Conservation (phyloP, 2,113 vertebrate species). For the Arvicanthis niloticus region DNA sequence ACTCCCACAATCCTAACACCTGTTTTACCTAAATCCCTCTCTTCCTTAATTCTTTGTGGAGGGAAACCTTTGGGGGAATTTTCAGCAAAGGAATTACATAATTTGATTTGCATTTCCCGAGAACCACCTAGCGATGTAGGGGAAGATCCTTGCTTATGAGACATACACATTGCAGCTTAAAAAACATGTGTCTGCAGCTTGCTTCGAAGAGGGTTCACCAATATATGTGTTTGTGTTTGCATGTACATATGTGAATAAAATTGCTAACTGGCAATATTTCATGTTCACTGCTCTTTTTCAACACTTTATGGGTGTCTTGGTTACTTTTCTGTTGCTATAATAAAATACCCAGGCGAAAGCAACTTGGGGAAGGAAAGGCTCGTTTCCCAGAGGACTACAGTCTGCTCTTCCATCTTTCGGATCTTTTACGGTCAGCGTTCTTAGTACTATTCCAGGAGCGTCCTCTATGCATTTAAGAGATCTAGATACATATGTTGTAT, state of each 20-base stretch:
- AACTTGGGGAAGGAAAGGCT: neutral
- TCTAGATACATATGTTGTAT: neutral
- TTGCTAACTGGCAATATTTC: neutral
- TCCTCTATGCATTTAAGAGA: neutral
- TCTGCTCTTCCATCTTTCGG: neutral
- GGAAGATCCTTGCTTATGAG: neutral
- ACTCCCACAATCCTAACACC: neutral
- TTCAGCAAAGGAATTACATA: neutral
- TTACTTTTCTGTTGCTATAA: neutral
- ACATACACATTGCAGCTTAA: neutral
- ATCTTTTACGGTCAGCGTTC: neutral
- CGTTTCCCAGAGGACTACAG: neutral
- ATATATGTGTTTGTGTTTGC: neutral
- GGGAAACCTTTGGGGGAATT: neutral
- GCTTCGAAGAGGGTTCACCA: neutral
- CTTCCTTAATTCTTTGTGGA: neutral
- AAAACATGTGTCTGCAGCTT: neutral
- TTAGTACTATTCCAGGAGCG: neutral
- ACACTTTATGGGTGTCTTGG: neutral
- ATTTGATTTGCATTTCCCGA: slow-evolving; percentile 13
- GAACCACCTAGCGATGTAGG: neutral
- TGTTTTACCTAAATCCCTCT: neutral
- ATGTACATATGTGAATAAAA: neutral
- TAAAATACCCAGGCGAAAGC: neutral
- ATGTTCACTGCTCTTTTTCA: neutral